Evolutionary conservation across 35 echinoderm and acorn worm species (phyloP), one percentile per base, ranked within the genome.

Genomic region (Ophiothrix spiculata): DNA sequence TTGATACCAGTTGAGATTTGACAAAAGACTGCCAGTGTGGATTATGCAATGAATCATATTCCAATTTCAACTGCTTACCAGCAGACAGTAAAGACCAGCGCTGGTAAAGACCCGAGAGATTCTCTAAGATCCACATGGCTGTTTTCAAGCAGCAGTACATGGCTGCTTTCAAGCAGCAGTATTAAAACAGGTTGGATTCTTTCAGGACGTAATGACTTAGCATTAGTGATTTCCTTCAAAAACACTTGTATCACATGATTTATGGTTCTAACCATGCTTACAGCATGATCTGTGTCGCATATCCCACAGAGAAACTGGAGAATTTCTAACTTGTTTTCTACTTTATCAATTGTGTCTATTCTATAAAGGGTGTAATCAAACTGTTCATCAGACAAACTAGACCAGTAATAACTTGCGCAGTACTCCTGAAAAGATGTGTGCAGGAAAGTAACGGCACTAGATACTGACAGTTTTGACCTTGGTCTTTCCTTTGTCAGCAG

Each of bases 341-440:
- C 10, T 12, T 4, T 25, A 69, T 69, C 60, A 15, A 25, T 2
- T 69, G 60, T 12, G 29, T 69, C 60, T 69, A 69, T 69, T 28
- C 60, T 69, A 6, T n/a, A 2, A 15, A 69, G 25, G 29, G 29
- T 25, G 3, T 6, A 4, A 69, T 28, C 29, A 28, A 69, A 69
- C 29, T n/a, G 6, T 15, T 69, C 60, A n/a, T n/a, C n/a, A 69
- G 3, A 69, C 60, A 69, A 69, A 6, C 6, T 69, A 69, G 81
- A 45, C 81, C 54, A 84, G 56, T 84, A 84, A 3, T 33, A 38
- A 6, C 49, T 56, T 33, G 81, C 81, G 69, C 81, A 84, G 15
- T 64, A 60, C 40, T 84, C 81, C 63, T 84, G 81, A 84, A 84
- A 84, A 32, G 33, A 64, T 14, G 16, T 37, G 29, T 84, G 81